These are phyloP conservation scores for Eupithecia vulgata DNA, from an alignment of 2,888 invertebrate genomes.

Conservation along the genomic window DNA sequence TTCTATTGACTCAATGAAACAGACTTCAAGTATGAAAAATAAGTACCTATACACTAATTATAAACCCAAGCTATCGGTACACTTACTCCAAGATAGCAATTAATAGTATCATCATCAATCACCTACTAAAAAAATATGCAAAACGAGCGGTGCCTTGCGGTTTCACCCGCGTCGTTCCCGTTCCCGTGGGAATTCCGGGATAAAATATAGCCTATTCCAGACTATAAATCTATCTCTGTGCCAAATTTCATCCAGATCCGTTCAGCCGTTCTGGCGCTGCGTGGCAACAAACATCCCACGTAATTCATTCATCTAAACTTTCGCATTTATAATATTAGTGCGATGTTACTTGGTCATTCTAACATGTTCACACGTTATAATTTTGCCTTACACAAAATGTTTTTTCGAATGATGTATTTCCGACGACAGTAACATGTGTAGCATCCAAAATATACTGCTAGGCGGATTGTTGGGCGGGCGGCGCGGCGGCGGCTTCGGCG, in stretches of 20 bases:
- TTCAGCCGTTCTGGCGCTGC: too few species aligned
- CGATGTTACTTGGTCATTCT: neutral
- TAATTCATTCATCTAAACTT: too few species aligned
- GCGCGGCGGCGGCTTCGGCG: too few species aligned
- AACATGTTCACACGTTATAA: neutral
- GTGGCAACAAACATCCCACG: too few species aligned
- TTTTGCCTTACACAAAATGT: neutral
- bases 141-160: too few species aligned
- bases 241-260: too few species aligned
- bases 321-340: too few species aligned
- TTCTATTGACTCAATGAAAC: neutral
- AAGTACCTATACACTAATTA: neutral
- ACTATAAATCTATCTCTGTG: too few species aligned
- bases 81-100: neutral
- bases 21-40: neutral
- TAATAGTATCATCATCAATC: neutral
- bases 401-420: slow-evolving; percentile 41
- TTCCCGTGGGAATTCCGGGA: too few species aligned
- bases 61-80: neutral
- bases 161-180: too few species aligned
- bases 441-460: slow-evolving; percentile 63
- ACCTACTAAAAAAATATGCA: neutral
- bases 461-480: slow-evolving; percentile 65
- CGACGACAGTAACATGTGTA: slow-evolving; percentile 71
- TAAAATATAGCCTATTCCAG: too few species aligned